Evolutionary conservation across 2,888 invertebrate genomes (phyloP).

Genomic region (Iphiclides podalirius): DNA sequence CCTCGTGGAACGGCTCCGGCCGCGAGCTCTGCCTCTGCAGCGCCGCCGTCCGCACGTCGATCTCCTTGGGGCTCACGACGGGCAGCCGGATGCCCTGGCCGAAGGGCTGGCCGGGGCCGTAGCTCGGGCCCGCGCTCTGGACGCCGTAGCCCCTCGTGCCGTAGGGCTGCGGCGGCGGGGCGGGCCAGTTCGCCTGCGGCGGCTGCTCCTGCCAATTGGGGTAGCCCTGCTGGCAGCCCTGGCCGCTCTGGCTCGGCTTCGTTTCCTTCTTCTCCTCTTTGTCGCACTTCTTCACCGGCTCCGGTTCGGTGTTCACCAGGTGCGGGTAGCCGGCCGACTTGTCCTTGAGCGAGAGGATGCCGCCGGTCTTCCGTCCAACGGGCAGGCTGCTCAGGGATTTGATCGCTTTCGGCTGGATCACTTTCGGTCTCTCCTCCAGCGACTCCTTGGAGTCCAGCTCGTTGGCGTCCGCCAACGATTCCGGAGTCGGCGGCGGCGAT

Average conservation of each 20-base stretch:
- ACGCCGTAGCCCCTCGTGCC: constrained; percentile 63
- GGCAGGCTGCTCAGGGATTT: constrained; percentile 69
- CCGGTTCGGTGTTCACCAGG: constrained; percentile 64
- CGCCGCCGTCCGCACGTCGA: constrained; percentile 72
- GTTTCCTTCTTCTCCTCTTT: constrained; percentile 60
- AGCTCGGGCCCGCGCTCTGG: constrained; percentile 51
- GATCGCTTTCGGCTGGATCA: constrained; percentile 61
- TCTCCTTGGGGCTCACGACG: constrained; percentile 75
- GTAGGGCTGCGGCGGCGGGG: constrained; percentile 31
- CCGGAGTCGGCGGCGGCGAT: constrained; percentile 72
- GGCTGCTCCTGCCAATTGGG: constrained; percentile 37
- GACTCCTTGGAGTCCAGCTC: constrained; percentile 43
- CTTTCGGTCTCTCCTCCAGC: constrained; percentile 60
- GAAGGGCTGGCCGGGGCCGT: constrained; percentile 52
- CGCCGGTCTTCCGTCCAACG: constrained; percentile 69
- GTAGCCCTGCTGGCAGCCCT: constrained; percentile 41
- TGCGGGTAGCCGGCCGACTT: constrained; percentile 76
- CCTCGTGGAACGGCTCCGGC: constrained; percentile 61
- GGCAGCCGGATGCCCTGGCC: constrained; percentile 61
- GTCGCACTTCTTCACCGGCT: constrained; percentile 51
- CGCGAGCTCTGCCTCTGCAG: constrained; percentile 70
- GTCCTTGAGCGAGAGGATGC: constrained; percentile 75
- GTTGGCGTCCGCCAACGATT: constrained; percentile 45
- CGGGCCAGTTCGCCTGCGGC: constrained; percentile 40
- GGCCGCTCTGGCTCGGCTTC: constrained; percentile 44